phyloP scores from a whole-genome alignment of 2,888 invertebrate species.

The Gymnocheta viridis region DNA sequence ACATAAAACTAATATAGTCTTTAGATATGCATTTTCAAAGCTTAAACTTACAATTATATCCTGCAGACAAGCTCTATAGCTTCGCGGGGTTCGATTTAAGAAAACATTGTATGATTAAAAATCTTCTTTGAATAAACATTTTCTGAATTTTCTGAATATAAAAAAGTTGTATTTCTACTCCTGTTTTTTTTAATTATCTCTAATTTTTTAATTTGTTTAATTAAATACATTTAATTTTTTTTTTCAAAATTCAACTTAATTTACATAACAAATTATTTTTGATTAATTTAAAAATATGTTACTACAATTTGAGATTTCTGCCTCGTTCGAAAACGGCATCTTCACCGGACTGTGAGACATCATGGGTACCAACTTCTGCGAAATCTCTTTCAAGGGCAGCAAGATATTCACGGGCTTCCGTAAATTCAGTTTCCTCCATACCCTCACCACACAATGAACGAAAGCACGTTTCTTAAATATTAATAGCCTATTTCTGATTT shows the following conservation, averaged over 20 bases:
- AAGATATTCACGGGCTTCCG: slow-evolving; percentile 81
- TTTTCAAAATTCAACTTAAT: not conserved
- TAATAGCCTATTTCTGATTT: no score
- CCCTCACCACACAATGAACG: slow-evolving; percentile 89
- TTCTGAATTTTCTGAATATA: no score
- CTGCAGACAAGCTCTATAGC: no score
- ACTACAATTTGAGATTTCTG: not conserved
- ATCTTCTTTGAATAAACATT: no score
- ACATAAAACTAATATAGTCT: no score
- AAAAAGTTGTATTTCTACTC: no score
- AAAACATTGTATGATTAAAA: no score
- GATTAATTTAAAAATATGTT: slow-evolving; percentile 5
- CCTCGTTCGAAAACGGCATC: slow-evolving; percentile 70
- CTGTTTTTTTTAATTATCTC: no score
- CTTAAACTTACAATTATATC: no score
- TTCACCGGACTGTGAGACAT: slow-evolving; percentile 73
- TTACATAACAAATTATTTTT: not conserved
- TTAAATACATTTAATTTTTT: not conserved
- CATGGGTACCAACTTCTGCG: slow-evolving; percentile 80
- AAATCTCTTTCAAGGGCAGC: slow-evolving; percentile 80
- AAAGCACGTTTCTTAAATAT: slow-evolving; percentile 86
- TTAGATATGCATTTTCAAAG: no score
- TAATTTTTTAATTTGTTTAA: not conserved
- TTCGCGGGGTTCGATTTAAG: no score
- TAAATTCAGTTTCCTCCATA: slow-evolving; percentile 82